A percentile compares a stretch with the other conserved stretches of the same genome.
These are phyloP conservation scores for Rhinichthys osculus DNA, from an alignment of 2,797 vertebrate species.

Conservation along the genomic window DNA sequence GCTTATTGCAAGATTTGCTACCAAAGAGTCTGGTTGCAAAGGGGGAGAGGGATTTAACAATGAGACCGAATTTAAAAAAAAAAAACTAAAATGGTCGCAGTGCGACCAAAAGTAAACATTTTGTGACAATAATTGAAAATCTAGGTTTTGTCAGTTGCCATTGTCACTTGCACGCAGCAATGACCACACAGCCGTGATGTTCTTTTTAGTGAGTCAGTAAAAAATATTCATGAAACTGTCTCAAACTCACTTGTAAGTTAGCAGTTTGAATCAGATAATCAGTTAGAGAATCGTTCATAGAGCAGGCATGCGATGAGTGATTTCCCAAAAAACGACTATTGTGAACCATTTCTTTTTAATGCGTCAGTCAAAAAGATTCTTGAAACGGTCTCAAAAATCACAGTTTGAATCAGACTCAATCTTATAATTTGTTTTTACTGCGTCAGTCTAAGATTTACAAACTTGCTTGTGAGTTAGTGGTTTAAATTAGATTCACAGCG, in stretches of 20 bases:
- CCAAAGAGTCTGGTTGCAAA: slow-evolving; percentile 82
- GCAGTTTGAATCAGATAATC: not conserved
- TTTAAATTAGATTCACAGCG: not conserved
- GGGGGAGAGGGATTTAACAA: slow-evolving; percentile 1
- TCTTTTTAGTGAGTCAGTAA: not conserved
- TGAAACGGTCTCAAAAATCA: not conserved
- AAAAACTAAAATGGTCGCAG: not conserved
- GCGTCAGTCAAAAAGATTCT: not conserved
- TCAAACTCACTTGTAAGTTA: not conserved
- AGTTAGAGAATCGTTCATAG: not conserved
- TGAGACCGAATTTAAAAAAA: not conserved
- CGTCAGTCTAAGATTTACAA: not conserved
- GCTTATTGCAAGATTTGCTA: slow-evolving; percentile 82
- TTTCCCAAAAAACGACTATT: not conserved
- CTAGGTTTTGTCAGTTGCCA: not conserved
- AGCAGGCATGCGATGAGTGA: not conserved
- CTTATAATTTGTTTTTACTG: not conserved
- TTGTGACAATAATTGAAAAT: not conserved
- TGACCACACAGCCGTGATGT: not conserved
- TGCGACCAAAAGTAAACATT: not conserved
- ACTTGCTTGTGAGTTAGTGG: not conserved
- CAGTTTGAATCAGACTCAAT: not conserved
- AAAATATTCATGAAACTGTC: not conserved
- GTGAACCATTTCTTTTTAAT: not conserved
- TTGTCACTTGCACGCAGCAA: not conserved